Percentiles rank a stretch among this genome's conserved stretches.
Evolutionary conservation across 1,140 invertebrate genomes (phyloP).

Genomic region (Cyclargus thomasi): DNA sequence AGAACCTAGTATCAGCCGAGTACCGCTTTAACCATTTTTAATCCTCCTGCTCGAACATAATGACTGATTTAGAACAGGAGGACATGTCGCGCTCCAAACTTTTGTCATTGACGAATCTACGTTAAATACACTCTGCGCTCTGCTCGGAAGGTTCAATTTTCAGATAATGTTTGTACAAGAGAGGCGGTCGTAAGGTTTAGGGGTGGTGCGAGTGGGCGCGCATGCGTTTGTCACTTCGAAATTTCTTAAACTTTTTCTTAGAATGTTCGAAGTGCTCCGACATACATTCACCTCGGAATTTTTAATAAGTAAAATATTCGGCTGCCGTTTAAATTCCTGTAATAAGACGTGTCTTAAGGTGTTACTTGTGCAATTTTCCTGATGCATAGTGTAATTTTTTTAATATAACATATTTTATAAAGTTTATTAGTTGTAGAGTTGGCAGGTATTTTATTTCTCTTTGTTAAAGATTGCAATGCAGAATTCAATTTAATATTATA

Average conservation of each 20-base stretch:
- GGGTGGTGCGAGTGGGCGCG: conserved; percentile 69
- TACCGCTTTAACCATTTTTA: conserved; percentile 60
- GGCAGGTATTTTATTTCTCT: no score
- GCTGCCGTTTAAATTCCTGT: not conserved
- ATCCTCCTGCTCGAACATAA: conserved; percentile 65
- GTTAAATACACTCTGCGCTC: conserved; percentile 46
- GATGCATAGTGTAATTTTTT: no score
- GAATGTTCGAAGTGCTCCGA: not conserved
- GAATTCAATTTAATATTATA: no score
- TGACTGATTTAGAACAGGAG: conserved; percentile 65
- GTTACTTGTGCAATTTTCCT: not conserved
- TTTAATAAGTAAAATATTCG: not conserved
- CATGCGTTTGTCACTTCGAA: conserved; percentile 64
- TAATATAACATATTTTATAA: no score
- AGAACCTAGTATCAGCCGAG: conserved; percentile 38
- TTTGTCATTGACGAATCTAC: conserved; percentile 45
- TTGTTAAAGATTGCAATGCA: no score
- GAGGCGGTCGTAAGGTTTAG: conserved; percentile 70
- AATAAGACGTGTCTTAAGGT: not conserved
- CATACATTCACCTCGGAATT: not conserved
- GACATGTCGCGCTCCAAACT: conserved; percentile 50
- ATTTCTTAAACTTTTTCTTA: conserved; percentile 45
- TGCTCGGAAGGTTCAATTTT: conserved; percentile 59
- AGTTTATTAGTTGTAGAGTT: no score
- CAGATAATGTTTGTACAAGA: conserved; percentile 45